Evolutionary conservation across 2,113 vertebrate species (phyloP).

Genomic region (Crypturellus undulatus): DNA sequence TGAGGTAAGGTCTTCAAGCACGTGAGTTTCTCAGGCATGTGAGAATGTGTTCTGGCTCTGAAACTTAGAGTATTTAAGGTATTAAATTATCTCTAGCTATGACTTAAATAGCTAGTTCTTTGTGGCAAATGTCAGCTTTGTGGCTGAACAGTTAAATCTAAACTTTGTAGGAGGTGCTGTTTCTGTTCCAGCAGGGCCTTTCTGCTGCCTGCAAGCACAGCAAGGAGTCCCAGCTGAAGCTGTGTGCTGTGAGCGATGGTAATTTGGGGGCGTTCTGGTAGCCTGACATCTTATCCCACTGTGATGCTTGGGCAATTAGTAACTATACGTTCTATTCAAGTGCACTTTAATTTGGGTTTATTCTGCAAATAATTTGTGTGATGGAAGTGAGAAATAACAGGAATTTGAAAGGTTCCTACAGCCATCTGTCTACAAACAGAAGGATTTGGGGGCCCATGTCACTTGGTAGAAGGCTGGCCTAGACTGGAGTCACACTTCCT

Average conservation of each 20-base stretch:
- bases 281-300: neutral
- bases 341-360: neutral
- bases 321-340: neutral
- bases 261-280: neutral
- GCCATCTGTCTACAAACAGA: neutral
- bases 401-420: neutral
- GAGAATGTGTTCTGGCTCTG: neutral
- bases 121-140: neutral
- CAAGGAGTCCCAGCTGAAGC: neutral
- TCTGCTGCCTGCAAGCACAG: neutral
- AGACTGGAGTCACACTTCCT: neutral
- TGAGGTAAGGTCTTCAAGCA: constrained; percentile 83
- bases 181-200: neutral
- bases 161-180: neutral
- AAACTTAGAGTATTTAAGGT: neutral
- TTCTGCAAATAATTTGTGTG: neutral
- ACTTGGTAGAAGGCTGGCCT: neutral
- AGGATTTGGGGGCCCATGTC: neutral
- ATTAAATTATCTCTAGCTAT: neutral
- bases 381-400: neutral
- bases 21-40: neutral
- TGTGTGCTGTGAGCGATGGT: accelerated
- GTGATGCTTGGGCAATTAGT: neutral
- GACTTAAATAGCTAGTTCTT: neutral
- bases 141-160: neutral